Evolutionary conservation across 2,888 invertebrate genomes (phyloP).

Genomic region (Leptinotarsa rubiginosa): DNA sequence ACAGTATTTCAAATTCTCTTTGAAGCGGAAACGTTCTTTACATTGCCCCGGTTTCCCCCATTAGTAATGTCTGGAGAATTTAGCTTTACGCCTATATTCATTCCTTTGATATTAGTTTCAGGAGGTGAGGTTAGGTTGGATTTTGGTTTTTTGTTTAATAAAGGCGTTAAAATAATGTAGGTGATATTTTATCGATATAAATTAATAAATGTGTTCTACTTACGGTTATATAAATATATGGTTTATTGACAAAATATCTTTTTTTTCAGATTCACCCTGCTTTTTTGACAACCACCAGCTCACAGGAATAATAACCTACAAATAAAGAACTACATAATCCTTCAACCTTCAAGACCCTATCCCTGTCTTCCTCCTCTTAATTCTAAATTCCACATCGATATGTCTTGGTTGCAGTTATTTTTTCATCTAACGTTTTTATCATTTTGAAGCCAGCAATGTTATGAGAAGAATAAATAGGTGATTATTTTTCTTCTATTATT

Average conservation of each 20-base stretch:
- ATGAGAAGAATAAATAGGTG: conserved; percentile 34
- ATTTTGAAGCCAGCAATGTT: conserved; percentile 35
- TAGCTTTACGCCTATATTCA: conserved; percentile 26
- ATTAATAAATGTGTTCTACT: conserved; percentile 3
- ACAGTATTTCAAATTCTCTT: background rate
- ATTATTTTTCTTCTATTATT: conserved; percentile 15
- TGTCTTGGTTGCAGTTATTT: conserved; percentile 41
- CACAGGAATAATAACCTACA: conserved; percentile 44
- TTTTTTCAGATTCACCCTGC: conserved; percentile 28
- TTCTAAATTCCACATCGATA: conserved; percentile 44
- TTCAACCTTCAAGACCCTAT: conserved; percentile 21
- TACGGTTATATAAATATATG: background rate
- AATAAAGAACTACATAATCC: conserved; percentile 19
- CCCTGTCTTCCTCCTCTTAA: conserved; percentile 42
- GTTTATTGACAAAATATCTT: conserved; percentile 9
- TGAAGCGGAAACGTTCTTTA: background rate
- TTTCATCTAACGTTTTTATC: conserved; percentile 34
- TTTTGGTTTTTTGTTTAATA: conserved; percentile 25
- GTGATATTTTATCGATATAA: background rate
- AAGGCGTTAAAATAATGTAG: background rate
- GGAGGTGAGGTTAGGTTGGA: conserved; percentile 38
- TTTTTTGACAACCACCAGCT: conserved; percentile 36
- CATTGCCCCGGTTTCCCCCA: conserved; percentile 17
- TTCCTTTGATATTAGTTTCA: conserved; percentile 15
- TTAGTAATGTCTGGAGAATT: conserved; percentile 20